Evolutionary conservation across 2,113 vertebrate species (phyloP), one percentile per base, ranked within the genome.

Genomic region (Tapirus terrestris): DNA sequence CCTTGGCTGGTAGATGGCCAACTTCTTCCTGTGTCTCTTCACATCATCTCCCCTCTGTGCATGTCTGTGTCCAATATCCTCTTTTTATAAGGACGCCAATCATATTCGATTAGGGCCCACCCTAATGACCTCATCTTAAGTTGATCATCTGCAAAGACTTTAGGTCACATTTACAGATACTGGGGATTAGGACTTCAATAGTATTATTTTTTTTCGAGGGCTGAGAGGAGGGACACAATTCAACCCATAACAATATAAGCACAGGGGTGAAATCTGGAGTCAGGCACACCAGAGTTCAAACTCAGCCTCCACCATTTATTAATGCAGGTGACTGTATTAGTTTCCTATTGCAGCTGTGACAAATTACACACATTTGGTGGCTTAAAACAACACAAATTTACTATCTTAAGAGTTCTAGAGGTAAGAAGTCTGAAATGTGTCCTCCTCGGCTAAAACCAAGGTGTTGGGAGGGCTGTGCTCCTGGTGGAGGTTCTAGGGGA

Each of bases 221-320:
- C 8, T 5, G 56, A 43, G 11, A 65, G 3, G 7, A 3, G 8
- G 8, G 8, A 20, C 11, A 5, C 0, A 36, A 14, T 73, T 60
- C 25, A 61, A 2, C 4, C 17, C 14, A 13, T 33, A 13, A 25
- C 5, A 45, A 29, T 48, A 39, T 43, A 88, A 79, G 61, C 27
- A 0, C 2, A 16, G 33, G 45, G 13, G 36, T 27, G 31, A n/a
- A 29, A 51, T 76, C 18, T 67, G 61, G 56, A 76, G 58, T 48
- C 36, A 45, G 11, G 12, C 23, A 51, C 8, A 48, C 17, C 21
- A 6, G 33, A 36, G 53, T 83, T 84, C 77, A 67, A 67, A 88
- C 48, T 39, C 31, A 95, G 25, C 31, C 33, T 67, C 10, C 1
- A 9, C 5, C 1, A 2, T 48, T 84, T 43, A 63, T n/a, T 29